These are phyloP conservation scores for Helicoverpa zea DNA, from an alignment of 1,140 invertebrate species.

Conservation along the genomic window DNA sequence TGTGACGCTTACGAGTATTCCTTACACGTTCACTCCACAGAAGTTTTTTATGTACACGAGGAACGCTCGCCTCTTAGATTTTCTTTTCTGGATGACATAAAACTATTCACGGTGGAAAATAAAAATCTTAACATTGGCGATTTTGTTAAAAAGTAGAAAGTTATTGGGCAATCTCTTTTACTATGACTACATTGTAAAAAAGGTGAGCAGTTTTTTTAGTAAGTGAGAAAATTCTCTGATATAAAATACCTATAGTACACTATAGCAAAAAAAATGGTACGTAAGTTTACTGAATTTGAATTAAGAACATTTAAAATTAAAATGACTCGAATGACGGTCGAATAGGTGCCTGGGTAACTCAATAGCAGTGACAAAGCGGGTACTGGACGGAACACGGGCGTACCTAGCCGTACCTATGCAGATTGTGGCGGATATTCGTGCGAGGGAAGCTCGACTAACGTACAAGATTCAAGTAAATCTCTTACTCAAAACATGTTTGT, in stretches of 20 bases:
- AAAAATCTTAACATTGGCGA: slow-evolving; percentile 35
- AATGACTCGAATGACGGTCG: slow-evolving; percentile 26
- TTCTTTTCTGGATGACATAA: slow-evolving; percentile 62
- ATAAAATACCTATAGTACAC: too few species aligned
- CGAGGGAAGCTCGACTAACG: slow-evolving; percentile 39
- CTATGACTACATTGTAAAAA: not conserved
- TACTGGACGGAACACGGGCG: slow-evolving; percentile 37
- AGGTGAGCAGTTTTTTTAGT: not conserved
- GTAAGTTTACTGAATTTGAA: not conserved
- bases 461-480: slow-evolving; percentile 54
- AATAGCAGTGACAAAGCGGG: slow-evolving; percentile 51
- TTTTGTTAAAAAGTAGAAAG: slow-evolving; percentile 14
- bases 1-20: slow-evolving; percentile 79
- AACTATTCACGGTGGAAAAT: slow-evolving; percentile 57
- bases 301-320: slow-evolving; percentile 25
- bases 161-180: not conserved
- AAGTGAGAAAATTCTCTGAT: too few species aligned
- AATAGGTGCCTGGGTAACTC: slow-evolving; percentile 44
- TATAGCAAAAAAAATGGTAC: too few species aligned
- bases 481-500: slow-evolving; percentile 33
- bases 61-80: slow-evolving; percentile 67
- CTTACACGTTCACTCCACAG: slow-evolving; percentile 82
- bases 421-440: slow-evolving; percentile 45
- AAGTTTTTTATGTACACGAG: slow-evolving; percentile 82
- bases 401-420: slow-evolving; percentile 35